A percentile compares a stretch with the other conserved stretches of the same genome.
Conservation (phyloP, 2,797 vertebrate genomes). For the Mormyrops attenuatus region DNA sequence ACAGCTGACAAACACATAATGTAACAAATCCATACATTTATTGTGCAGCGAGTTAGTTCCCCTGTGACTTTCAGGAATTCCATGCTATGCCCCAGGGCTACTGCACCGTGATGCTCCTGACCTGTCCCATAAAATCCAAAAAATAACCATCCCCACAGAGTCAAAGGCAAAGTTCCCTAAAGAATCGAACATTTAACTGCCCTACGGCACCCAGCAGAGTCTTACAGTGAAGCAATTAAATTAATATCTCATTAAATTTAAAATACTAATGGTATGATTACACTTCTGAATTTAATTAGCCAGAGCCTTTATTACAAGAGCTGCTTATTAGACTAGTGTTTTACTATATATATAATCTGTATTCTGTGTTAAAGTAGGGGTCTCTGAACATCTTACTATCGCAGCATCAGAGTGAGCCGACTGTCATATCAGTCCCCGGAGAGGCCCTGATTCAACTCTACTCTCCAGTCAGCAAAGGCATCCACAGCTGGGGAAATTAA, state of each 20-base stretch:
- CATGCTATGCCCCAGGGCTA: not conserved
- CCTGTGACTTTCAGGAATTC: not conserved
- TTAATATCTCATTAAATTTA: not conserved
- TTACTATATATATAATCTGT: not conserved
- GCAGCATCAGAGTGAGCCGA: not conserved
- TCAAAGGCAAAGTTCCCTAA: not conserved
- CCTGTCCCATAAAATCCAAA: not conserved
- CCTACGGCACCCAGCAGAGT: not conserved
- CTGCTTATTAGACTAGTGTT: slow-evolving; percentile 20
- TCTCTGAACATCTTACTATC: not conserved
- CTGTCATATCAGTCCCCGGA: not conserved
- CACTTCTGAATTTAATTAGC: slow-evolving; percentile 27
- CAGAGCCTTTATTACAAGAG: slow-evolving; percentile 29
- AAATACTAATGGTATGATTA: slow-evolving; percentile 31
- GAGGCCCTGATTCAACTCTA: not conserved
- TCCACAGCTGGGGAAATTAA: slow-evolving; percentile 8
- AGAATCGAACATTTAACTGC: not conserved
- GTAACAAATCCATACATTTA: not conserved
- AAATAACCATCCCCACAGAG: not conserved
- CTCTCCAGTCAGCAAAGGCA: not conserved
- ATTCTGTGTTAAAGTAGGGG: not conserved
- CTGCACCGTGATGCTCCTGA: not conserved
- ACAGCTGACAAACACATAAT: not conserved
- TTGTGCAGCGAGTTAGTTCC: not conserved
- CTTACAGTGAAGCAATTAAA: slow-evolving; percentile 8